A percentile compares a stretch with the other conserved stretches of the same genome.
phyloP scores from a whole-genome alignment of 2,797 vertebrate genomes.

The Halcyon badia region DNA sequence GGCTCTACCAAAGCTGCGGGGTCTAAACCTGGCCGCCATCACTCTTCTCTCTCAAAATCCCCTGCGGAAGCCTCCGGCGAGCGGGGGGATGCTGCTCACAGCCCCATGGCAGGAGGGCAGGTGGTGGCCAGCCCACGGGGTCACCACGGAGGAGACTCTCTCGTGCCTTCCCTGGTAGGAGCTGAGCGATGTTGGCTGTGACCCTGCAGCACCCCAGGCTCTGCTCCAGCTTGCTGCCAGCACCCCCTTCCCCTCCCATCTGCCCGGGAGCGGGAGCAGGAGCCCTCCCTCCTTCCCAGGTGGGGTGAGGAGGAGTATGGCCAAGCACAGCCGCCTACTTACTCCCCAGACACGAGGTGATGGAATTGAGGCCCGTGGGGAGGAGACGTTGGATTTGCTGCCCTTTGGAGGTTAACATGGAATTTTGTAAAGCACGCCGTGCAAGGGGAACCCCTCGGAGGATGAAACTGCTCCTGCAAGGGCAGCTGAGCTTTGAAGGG shows the following conservation, averaged over 20 bases:
- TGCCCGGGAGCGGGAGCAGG: accelerated
- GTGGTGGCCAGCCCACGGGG: accelerated
- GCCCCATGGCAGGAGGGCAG: not conserved
- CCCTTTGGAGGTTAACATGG: accelerated
- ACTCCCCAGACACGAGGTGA: accelerated
- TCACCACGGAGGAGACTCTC: not conserved
- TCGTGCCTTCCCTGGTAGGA: not conserved
- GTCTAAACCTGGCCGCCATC: not conserved
- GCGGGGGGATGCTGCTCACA: not conserved
- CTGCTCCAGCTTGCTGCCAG: not conserved
- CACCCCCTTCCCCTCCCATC: not conserved
- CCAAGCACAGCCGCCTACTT: not conserved
- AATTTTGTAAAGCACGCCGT: not conserved
- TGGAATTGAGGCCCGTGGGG: not conserved
- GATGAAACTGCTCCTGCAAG: not conserved
- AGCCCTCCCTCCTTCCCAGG: not conserved
- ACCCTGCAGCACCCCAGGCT: not conserved
- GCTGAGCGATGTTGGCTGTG: accelerated
- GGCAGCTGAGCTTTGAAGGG: not conserved
- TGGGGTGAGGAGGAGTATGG: not conserved
- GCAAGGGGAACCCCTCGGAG: not conserved
- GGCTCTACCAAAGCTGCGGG: not conserved
- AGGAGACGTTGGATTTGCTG: not conserved
- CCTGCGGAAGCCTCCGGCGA: accelerated
- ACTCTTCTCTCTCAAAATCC: accelerated